A percentile compares a stretch with the other conserved stretches of the same genome.
Evolutionary conservation across 1,140 invertebrate genomes (phyloP).

Genomic region (Formica selysi): DNA sequence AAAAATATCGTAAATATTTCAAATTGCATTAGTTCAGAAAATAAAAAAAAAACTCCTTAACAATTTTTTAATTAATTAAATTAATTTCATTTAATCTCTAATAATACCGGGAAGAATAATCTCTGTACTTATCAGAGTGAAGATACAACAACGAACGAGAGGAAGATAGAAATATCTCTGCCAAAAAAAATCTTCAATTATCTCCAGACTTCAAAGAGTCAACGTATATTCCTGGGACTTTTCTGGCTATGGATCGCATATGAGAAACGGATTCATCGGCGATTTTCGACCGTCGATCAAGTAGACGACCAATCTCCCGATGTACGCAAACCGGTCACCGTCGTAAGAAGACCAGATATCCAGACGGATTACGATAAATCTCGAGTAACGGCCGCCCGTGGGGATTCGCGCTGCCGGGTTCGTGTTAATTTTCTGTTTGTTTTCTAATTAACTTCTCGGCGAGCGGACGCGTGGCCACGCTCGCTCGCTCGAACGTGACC

Average conservation of each 20-base stretch:
- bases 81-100: not conserved
- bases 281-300: conserved; percentile 72
- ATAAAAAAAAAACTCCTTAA: not conserved
- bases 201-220: not conserved
- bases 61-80: not conserved
- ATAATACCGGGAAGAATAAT: not conserved
- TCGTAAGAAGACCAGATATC: conserved; percentile 75
- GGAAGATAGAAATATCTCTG: not conserved
- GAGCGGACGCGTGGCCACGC: conserved; percentile 1
- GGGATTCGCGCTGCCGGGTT: conserved; percentile 82
- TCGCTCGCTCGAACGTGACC: conserved; percentile 63
- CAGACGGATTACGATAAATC: conserved; percentile 83
- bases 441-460: conserved; percentile 82
- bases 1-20: not conserved
- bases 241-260: conserved; percentile 38
- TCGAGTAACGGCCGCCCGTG: conserved; percentile 77
- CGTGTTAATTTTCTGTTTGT: conserved; percentile 83
- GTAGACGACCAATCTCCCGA: conserved; percentile 46
- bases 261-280: conserved; percentile 59
- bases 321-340: conserved; percentile 79
- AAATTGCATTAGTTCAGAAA: not conserved
- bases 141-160: not conserved
- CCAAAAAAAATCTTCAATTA: not conserved
- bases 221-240: not conserved
- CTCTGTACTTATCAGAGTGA: not conserved